Evolutionary conservation across 2,113 vertebrate species (phyloP).

Genomic region (Pseudorectes ferrugineus): DNA sequence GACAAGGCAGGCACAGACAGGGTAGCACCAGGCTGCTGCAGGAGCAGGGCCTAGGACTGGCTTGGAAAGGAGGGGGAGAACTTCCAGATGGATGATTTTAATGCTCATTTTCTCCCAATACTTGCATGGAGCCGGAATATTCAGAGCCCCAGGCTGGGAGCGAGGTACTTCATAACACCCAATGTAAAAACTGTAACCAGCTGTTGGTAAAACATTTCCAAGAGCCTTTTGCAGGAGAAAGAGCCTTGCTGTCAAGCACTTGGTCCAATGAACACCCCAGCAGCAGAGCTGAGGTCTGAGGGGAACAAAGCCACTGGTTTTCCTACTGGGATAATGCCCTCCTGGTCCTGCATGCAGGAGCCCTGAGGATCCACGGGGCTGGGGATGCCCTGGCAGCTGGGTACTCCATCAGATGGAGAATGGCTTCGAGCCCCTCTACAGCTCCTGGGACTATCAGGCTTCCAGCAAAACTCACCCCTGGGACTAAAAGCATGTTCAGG

Average conservation of each 20-base stretch:
- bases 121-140: rapidly evolving
- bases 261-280: background rate
- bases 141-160: background rate
- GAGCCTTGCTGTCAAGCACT: background rate
- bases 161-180: rapidly evolving
- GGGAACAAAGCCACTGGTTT: background rate
- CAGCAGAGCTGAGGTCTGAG: background rate
- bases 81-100: background rate
- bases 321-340: background rate
- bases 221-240: background rate
- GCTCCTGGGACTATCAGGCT: too few relatives aligned
- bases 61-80: background rate
- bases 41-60: background rate
- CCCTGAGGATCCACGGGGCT: rapidly evolving
- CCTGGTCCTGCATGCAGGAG: rapidly evolving
- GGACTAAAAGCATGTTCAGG: background rate
- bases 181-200: background rate
- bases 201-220: background rate
- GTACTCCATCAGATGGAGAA: rapidly evolving
- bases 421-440: rapidly evolving
- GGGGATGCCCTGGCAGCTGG: background rate
- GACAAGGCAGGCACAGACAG: background rate
- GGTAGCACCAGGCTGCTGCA: background rate
- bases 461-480: background rate
- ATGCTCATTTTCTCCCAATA: background rate